Base-by-base conservation (phyloP, 2,797 vertebrate genomes). In the Sylvilagus floridanus region DNA sequence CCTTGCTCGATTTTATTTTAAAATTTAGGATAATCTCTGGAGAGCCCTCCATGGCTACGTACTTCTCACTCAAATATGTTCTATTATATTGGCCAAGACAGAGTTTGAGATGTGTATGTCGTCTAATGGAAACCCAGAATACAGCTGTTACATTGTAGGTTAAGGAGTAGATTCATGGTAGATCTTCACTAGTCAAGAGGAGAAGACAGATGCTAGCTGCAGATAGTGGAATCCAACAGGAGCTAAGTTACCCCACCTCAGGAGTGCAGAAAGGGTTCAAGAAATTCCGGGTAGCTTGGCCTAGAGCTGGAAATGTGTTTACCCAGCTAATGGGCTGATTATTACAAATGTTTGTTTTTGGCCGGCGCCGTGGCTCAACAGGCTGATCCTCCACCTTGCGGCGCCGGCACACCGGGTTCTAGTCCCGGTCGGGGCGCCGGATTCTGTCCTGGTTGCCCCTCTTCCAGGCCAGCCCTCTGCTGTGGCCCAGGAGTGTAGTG, bases 1-100 rank as follows among this genome's bases (percentile, higher is more conserved):
- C 7, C 22, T 63, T 86, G 50, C 17, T 90, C 24, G 62, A 65
- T 66, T 96, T 78, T 73, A 28, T 78, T 95, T 88, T 85, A 52
- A 90, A 85, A 92, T 28, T 57, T 84, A 85, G 32, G 37, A 10
- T 66, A 30, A 7, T 78, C 19, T 86, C 89, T 8, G 76, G 66
- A 78, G 75, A 86, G 11, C 13, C 26, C 16, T 63, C 32, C 30
- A 7, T 62, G 35, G 13, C 17, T 75, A 28, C 35, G 8, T 42
- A 30, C 17, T 52, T 50, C 52, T 84, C 22, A 54, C 11, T 32
- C 4, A 88, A 21, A 62, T 78, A 13, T 37, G 88, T 88, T 28
- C 16, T 78, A 35, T 14, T 37, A 60, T 13, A 7, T 50, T 83
- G 60, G 13, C 11, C 32, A 76, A 32, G 0, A 52, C 66, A 30